Evolutionary conservation across 2,113 vertebrate species (phyloP).

Genomic region (Upupa epops): DNA sequence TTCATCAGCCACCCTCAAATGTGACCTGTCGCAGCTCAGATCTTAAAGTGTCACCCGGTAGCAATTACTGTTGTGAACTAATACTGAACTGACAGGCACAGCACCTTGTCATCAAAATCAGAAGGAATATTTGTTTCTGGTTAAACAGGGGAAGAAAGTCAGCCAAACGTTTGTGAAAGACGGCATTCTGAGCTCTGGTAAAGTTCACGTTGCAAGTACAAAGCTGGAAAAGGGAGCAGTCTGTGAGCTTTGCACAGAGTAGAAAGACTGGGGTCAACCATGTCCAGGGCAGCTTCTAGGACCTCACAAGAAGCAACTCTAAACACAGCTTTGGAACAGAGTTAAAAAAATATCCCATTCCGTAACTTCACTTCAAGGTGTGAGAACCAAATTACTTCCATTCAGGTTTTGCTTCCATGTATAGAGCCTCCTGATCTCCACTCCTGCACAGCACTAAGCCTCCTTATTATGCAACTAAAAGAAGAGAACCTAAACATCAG

Average conservation of each 20-base stretch:
- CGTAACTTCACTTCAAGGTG: not conserved
- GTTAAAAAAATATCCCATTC: not conserved
- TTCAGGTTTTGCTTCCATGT: not conserved
- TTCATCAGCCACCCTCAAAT: not conserved
- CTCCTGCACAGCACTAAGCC: not conserved
- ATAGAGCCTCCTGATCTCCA: rapidly evolving
- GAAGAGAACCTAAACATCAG: not conserved
- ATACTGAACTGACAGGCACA: not conserved
- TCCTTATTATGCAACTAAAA: not conserved
- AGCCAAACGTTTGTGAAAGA: not conserved
- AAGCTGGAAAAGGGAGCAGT: not conserved
- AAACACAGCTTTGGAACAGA: not conserved
- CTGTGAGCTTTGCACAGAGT: not conserved
- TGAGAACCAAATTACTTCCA: not conserved
- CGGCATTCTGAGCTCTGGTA: not conserved
- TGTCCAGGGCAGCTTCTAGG: not conserved
- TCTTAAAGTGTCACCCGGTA: too few relatives aligned
- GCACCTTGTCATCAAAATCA: not conserved
- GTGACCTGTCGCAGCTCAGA: not conserved
- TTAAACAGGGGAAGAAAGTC: not conserved
- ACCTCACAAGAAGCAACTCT: not conserved
- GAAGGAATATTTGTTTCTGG: not conserved
- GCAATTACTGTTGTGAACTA: too few relatives aligned
- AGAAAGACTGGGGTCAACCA: not conserved
- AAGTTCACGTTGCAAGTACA: not conserved